phyloP scores from a whole-genome alignment of 1,140 invertebrate genomes.

The Neomicropteryx cornuta region DNA sequence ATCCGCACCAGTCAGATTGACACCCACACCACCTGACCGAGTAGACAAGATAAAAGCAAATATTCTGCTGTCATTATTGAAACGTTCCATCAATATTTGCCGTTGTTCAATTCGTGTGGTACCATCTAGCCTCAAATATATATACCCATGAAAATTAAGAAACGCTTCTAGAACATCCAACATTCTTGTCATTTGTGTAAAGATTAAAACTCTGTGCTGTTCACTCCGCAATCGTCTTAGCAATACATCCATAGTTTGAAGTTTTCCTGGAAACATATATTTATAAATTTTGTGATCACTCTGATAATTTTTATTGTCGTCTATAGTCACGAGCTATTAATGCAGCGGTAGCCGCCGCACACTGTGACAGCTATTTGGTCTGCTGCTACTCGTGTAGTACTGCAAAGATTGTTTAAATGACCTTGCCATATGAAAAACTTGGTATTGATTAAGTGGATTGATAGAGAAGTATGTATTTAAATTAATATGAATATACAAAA shows the following conservation, averaged over 20 bases:
- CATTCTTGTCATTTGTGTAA: conserved; percentile 99
- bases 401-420: no score
- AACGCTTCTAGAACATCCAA: conserved; percentile 96
- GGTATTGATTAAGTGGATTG: background rate
- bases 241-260: conserved; percentile 72
- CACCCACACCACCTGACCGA: conserved; percentile 93
- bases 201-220: conserved; percentile 91
- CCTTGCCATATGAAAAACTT: conserved; percentile 7
- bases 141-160: conserved; percentile 93
- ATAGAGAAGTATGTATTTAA: background rate
- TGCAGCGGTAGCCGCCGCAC: no score
- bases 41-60: conserved; percentile 99
- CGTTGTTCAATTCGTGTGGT: conserved; percentile 93
- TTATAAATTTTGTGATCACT: no score
- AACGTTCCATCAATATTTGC: conserved; percentile 95
- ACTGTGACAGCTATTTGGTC: no score
- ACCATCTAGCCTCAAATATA: conserved; percentile 94
- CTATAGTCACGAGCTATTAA: no score
- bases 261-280: conserved; percentile 45
- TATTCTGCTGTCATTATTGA: conserved; percentile 90
- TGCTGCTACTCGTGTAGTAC: no score
- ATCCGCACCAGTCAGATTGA: conserved; percentile 98
- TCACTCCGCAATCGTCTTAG: conserved; percentile 73
- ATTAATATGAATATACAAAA: conserved; percentile 1
- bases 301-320: no score